A percentile compares a stretch with the other conserved stretches of the same genome.
These are phyloP conservation scores for Chlorospingus semifuscus DNA, from an alignment of 2,797 vertebrate species.

Conservation along the genomic window DNA sequence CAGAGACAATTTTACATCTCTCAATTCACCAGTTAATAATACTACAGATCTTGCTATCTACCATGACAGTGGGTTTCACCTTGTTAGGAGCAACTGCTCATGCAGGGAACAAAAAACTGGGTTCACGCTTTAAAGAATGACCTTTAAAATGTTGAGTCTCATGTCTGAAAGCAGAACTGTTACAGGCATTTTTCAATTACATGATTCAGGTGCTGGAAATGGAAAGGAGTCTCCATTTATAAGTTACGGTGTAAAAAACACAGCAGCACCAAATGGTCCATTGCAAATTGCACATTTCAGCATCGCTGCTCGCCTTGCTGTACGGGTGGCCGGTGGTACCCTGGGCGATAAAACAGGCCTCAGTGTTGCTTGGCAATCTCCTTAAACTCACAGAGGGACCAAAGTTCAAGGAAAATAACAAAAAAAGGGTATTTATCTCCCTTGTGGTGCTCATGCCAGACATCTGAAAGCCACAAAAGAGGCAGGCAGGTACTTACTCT, in stretches of 20 bases:
- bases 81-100: not conserved
- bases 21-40: not conserved
- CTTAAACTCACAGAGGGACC: not conserved
- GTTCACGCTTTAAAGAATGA: not conserved
- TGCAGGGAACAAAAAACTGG: not conserved
- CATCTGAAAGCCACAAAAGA: not conserved
- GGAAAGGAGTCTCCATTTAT: not conserved
- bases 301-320: rapidly evolving
- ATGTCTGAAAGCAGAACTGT: not conserved
- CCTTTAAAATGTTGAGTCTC: not conserved
- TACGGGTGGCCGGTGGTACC: rapidly evolving
- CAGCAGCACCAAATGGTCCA: not conserved
- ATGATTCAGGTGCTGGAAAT: not conserved
- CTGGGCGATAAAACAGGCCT: not conserved
- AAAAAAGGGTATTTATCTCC: not conserved
- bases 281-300: not conserved
- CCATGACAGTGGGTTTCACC: rapidly evolving
- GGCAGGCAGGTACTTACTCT: slow-evolving; percentile 67
- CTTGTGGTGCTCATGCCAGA: not conserved
- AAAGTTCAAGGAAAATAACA: not conserved
- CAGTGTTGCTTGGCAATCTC: not conserved
- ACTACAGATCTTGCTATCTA: not conserved
- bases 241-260: not conserved
- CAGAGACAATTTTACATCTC: not conserved
- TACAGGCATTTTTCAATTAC: not conserved